Percentiles rank a stretch among this genome's conserved stretches.
Conservation (phyloP, 2,888 invertebrate genomes). For the Chrysodeixis includens region DNA sequence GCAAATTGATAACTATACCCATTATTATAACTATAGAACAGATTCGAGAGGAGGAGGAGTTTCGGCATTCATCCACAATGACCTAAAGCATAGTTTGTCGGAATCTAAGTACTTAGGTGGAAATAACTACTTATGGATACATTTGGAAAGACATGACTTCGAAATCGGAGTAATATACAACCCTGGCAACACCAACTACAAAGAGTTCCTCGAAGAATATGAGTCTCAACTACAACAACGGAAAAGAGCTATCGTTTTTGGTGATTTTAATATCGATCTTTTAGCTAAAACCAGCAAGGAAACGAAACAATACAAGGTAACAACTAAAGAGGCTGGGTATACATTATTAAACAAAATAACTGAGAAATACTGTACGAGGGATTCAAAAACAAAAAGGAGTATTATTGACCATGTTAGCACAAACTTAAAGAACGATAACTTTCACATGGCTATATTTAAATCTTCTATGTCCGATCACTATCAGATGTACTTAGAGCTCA, state of each 20-base stretch:
- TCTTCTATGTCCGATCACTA: neutral
- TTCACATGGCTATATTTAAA: neutral
- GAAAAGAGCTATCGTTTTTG: no score
- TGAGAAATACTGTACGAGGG: slow-evolving; percentile 12
- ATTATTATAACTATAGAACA: slow-evolving; percentile 14
- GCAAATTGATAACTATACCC: slow-evolving; percentile 14
- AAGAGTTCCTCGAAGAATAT: slow-evolving; percentile 5
- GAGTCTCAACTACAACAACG: neutral
- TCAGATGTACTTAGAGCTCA: neutral
- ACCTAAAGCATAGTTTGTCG: slow-evolving; percentile 6
- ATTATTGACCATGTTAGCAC: slow-evolving; percentile 1
- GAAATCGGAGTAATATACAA: slow-evolving; percentile 17
- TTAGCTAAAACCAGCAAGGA: slow-evolving; percentile 5
- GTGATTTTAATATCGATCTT: slow-evolving; percentile 1
- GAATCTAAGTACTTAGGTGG: slow-evolving; percentile 15
- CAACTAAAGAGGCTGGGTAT: slow-evolving; percentile 12
- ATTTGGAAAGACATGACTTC: slow-evolving; percentile 10
- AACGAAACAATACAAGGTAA: slow-evolving; percentile 12
- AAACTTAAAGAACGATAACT: neutral
- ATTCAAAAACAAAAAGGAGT: neutral
- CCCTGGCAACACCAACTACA: slow-evolving; percentile 17
- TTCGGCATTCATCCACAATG: no score
- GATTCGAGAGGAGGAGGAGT: slow-evolving; percentile 18
- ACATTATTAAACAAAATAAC: slow-evolving; percentile 9
- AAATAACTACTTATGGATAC: slow-evolving; percentile 20